These are phyloP conservation scores for Byasa hedistus DNA, from an alignment of 2,888 invertebrate genomes.

Conservation along the genomic window DNA sequence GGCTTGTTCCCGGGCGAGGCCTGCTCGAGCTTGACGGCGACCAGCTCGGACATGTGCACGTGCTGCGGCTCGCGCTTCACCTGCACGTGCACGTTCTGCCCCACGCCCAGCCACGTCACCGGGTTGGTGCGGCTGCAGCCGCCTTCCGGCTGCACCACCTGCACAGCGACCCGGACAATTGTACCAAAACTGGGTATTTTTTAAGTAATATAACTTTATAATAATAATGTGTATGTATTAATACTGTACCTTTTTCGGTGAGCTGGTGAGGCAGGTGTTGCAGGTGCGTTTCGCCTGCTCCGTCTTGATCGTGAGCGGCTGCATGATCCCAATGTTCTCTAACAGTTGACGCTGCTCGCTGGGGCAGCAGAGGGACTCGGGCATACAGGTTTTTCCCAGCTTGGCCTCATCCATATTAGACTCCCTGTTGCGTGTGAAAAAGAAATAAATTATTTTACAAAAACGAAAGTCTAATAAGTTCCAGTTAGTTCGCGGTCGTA, in stretches of 20 bases:
- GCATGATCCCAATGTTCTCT: slow-evolving; percentile 66
- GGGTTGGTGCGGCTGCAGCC: slow-evolving; percentile 87
- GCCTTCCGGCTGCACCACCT: slow-evolving; percentile 76
- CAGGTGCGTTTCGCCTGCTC: slow-evolving; percentile 73
- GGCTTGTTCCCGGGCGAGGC: slow-evolving; percentile 82
- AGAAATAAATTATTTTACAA: too few species aligned
- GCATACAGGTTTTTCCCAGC: slow-evolving; percentile 61
- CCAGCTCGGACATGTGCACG: slow-evolving; percentile 80
- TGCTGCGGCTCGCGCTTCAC: slow-evolving; percentile 84
- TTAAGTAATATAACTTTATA: too few species aligned
- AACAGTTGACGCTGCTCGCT: slow-evolving; percentile 63
- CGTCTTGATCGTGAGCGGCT: slow-evolving; percentile 74
- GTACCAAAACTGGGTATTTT: neutral
- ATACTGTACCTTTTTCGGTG: slow-evolving; percentile 75
- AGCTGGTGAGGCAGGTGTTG: slow-evolving; percentile 71
- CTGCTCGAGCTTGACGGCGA: slow-evolving; percentile 83
- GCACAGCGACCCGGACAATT: neutral
- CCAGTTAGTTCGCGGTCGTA: too few species aligned
- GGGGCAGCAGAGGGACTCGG: slow-evolving; percentile 66
- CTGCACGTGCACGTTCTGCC: slow-evolving; percentile 75
- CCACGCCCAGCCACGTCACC: slow-evolving; percentile 81
- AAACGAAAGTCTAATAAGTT: too few species aligned
- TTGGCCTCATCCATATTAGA: slow-evolving; percentile 70
- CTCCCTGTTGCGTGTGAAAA: slow-evolving; percentile 49
- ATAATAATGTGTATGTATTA: too few species aligned